A percentile compares a stretch with the other conserved stretches of the same genome.
These are phyloP conservation scores for Vidua chalybeata DNA, from an alignment of 2,113 vertebrate species.

Conservation along the genomic window DNA sequence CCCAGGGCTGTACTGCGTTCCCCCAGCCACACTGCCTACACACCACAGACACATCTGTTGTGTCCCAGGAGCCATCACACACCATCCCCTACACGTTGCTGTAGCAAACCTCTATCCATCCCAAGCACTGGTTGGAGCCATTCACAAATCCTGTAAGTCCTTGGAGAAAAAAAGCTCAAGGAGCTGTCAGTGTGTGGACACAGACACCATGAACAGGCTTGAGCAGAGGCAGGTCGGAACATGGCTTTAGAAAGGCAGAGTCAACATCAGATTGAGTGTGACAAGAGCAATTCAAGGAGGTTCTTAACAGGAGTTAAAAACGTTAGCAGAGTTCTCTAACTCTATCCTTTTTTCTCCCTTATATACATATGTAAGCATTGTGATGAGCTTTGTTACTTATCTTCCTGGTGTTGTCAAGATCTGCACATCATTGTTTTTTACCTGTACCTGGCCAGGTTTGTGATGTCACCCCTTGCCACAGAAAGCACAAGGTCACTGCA, in stretches of 20 bases:
- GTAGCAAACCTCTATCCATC: background rate
- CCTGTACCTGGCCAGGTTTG: too few relatives aligned
- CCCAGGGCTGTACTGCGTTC: background rate
- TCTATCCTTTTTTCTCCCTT: background rate
- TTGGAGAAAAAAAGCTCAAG: background rate
- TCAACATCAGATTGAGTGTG: background rate
- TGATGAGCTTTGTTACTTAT: background rate
- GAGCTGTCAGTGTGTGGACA: background rate
- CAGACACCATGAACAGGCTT: background rate
- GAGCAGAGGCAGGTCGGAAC: background rate
- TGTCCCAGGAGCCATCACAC: background rate
- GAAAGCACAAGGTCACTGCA: background rate
- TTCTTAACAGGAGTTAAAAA: background rate
- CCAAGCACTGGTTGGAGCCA: background rate
- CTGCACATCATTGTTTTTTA: background rate
- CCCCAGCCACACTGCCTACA: background rate
- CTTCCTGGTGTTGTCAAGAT: background rate
- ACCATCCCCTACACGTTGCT: background rate
- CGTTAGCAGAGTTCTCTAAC: background rate
- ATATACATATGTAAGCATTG: background rate
- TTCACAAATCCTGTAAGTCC: background rate
- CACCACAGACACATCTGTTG: background rate
- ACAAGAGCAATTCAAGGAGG: background rate
- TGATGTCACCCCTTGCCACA: background rate
- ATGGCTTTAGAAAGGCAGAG: background rate